Base-by-base conservation (phyloP, 2,797 vertebrate species). In the Loriculus beryllinus region DNA sequence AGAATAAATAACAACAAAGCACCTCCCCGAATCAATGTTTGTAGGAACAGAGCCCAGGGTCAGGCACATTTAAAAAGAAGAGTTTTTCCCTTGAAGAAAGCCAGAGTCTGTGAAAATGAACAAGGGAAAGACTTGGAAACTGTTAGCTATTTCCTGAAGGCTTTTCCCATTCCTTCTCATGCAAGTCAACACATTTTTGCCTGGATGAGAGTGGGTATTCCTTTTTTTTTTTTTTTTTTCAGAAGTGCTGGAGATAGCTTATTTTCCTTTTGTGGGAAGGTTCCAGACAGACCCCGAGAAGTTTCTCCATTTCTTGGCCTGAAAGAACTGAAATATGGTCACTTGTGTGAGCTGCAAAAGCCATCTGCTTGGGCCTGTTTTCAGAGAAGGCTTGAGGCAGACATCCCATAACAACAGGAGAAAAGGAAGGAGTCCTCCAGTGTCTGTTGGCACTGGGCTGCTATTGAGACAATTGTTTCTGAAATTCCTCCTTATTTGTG, bases 1-100 rank as follows among this genome's bases (percentile, higher is more conserved):
- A 85, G 86, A 92, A 95, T 77, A 94, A 95, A 87, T 87, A 90
- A 89, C 57, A 91, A 80, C 86, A 92, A 94, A 95, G 57, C 40
- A 87, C 42, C 75, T 91, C 69, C 35, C 78, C 77, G 93, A 94
- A 95, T 86, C 82, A 89, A 14, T 87, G 88, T 94, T 95, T 95
- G 81, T 57, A 95, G 78, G 88, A 93, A 60, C 37, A 88, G 70
- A 92, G 68, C 74, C 49, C 75, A 85, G 67, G 81, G 60, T 92
- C 90, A 92, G 78, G 47, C 68, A 87, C 68, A 37, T 82, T 80
- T 82, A 14, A 68, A 88, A 93, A 93, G 78, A 84, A 80, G 39
- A 33, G 57, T 86, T 86, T 72, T 94, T 43, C n/a, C 54, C 75
- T 56, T 20, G 56, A 90, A 95, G 92, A 94, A 94, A 95, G 71